A percentile compares a stretch with the other conserved stretches of the same genome.
phyloP scores from a whole-genome alignment of 2,797 vertebrate genomes.

The Neosilurus mollespiculum region DNA sequence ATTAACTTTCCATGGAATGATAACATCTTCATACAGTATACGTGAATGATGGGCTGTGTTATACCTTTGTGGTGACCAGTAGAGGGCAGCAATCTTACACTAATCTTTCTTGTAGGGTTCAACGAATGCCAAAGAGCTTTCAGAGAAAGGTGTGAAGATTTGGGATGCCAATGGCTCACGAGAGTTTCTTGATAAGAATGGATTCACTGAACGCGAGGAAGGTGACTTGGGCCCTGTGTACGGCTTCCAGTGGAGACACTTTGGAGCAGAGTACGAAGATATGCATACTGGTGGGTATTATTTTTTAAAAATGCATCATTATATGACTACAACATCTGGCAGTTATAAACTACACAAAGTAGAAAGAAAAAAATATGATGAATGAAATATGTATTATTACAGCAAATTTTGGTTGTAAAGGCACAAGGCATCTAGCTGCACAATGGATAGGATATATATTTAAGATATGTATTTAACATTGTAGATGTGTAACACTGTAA shows the following conservation, averaged over 20 bases:
- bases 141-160: constrained; percentile 91
- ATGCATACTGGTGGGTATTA: constrained; percentile 82
- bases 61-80: neutral
- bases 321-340: neutral
- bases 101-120: constrained; percentile 78
- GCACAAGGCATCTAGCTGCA: neutral
- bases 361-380: neutral
- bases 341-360: neutral
- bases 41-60: neutral
- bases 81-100: constrained; percentile 8
- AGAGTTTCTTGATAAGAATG: constrained; percentile 87
- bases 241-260: constrained; percentile 98
- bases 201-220: constrained; percentile 85
- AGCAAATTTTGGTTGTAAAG: neutral
- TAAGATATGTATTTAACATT: neutral
- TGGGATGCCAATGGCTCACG: constrained; percentile 97
- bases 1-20: neutral
- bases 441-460: neutral
- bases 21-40: neutral
- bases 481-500: neutral
- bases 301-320: neutral
- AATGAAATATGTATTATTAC: neutral
- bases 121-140: constrained; percentile 93
- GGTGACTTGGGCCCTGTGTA: constrained; percentile 96
- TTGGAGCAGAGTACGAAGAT: constrained; percentile 91